Base-by-base conservation (phyloP, 1,140 invertebrate genomes). In the Platorchestia sp. region DNA sequence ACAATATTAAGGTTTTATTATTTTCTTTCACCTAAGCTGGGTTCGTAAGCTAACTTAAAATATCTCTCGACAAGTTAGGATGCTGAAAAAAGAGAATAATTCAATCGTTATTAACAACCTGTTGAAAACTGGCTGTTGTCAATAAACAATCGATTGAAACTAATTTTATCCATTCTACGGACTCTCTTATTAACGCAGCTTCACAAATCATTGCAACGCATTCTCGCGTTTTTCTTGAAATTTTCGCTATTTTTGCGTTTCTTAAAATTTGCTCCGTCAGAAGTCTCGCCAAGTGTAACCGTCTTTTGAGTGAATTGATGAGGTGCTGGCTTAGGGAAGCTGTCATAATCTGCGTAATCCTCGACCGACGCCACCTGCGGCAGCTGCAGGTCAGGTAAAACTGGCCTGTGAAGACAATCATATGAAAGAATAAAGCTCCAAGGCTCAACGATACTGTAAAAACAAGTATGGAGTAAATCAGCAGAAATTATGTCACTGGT, bases 261-360 rank as follows among this genome's bases (percentile, higher is more conserved):
- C 45, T 93, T 93, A 40, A 93, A 93, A 47, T 47, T 36, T 6
- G 91, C 16, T 6, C 40, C 44, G 10, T 45, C 0, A 10, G 91
- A 93, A n/a, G 91, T 93, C 40, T 93, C 91, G 0, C 91, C 91
- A 7, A 93, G 45, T 5, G 91, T 93, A 40, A 93, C 91, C 14
- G 91, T 93, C 40, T 93, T 93, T 93, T 93, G 91, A 40, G 91
- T 93, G 45, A 93, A 93, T 44, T 93, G 91, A 45, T 93, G 91
- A 40, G 91, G 91, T 44, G 7, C 91, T 42, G 43, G 91, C 43
- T 93, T 27, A 40, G 44, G 16, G 43, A 16, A 19, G 6, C 27
- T 10, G 45, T 93, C 43, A 45, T 93, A 93, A 16, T 93, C 91
- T 47, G 10, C 44, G 7, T 16, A 44, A n/a, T 93, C 91, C 40